Evolutionary conservation across 2,888 invertebrate genomes (phyloP), one percentile per base, ranked within the genome.

Genomic region (Apotomis turbidana): DNA sequence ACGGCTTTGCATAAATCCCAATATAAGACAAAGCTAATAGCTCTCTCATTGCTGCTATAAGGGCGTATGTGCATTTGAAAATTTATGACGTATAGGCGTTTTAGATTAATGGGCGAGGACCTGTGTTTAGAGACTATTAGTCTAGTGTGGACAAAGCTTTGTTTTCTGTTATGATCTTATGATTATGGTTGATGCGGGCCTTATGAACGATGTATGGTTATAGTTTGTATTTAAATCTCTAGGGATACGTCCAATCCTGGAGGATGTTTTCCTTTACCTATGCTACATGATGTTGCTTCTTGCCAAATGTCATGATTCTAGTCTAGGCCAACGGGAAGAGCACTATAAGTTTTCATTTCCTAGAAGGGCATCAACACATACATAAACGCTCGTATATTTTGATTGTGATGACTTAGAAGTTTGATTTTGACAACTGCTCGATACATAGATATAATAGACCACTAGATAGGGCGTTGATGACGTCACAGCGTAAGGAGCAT

Each of bases 1-100:
- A 84, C 83, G 76, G 86, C 81, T 86, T 85, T 84, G 82, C 84
- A 86, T 87, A 86, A 87, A 87, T 85, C 80, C 79, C 73, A 77
- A 80, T 77, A 81, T 79, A 78, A 81, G 79, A 83, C 77, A 76
- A 76, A 78, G 78, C 83, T 80, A 85, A 85, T 85, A 83, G 81
- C 81, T 78, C 76, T 27, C 9, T 36, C 10, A 55, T 41, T 62
- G 9, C 4, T 5, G 13, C 62, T 57, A 57, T 57, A 55, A 55
- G 46, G 52, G 12, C 54, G 4, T 54, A 15, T 59, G 38, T 59
- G 63, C 41, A 38, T 52, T 4, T 51, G 38, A 46, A 58, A 58
- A 59, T 36, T 54, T 54, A 52, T 52, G 10, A 10, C 49, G 6
- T 46, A 44, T 41, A 6, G 10, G 12, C 44, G 36, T 44, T 59